Percentiles rank a stretch among this genome's conserved stretches.
Evolutionary conservation across 2,113 vertebrate genomes (phyloP).

Genomic region (Mastomys natalensis): DNA sequence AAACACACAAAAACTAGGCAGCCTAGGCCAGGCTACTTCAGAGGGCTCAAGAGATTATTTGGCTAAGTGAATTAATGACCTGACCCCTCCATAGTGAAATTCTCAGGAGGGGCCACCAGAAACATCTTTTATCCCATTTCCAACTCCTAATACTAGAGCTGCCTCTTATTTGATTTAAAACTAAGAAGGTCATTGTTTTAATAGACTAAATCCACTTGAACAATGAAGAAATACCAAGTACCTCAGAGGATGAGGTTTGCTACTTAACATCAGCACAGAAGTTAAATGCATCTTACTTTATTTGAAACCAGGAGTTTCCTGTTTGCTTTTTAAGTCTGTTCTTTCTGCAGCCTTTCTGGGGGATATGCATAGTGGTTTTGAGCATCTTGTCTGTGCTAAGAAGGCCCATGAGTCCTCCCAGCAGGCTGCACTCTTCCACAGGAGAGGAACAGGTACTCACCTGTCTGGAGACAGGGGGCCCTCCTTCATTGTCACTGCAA

Average conservation of each 20-base stretch:
- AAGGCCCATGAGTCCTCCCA: rapidly evolving
- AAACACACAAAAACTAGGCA: not conserved
- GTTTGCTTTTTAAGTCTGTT: conserved; percentile 7
- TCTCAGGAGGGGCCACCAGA: not conserved
- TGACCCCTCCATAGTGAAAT: not conserved
- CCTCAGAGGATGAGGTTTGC: conserved; percentile 45
- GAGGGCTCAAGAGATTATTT: not conserved
- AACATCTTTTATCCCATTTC: not conserved
- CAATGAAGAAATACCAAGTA: not conserved
- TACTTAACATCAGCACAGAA: not conserved
- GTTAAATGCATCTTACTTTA: conserved; percentile 32
- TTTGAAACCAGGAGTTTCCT: conserved; percentile 46
- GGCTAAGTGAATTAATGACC: not conserved
- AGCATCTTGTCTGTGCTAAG: rapidly evolving
- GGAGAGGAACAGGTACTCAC: conserved; percentile 76
- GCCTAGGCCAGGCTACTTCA: not conserved
- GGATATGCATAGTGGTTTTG: not conserved
- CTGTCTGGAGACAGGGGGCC: conserved; percentile 63
- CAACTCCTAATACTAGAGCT: not conserved
- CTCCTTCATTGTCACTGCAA: conserved; percentile 80
- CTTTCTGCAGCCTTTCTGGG: conserved; percentile 2
- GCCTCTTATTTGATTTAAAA: conserved; percentile 33
- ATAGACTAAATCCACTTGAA: conserved; percentile 7
- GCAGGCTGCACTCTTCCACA: not conserved
- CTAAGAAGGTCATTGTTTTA: conserved; percentile 46